Conservation (phyloP, 2,888 invertebrate species). For the Omphaloscelis lunosa region DNA sequence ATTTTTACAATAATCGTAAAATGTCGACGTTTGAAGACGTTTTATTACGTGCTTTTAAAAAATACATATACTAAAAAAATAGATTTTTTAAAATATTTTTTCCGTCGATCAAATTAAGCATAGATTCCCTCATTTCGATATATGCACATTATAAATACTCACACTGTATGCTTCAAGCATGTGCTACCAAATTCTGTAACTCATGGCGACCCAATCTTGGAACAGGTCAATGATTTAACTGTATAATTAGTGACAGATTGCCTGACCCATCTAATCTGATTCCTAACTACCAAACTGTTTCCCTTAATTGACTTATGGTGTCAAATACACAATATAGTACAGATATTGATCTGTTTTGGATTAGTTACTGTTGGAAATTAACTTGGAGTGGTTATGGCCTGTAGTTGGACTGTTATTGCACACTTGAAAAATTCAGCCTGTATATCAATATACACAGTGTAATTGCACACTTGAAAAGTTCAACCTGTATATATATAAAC, state of each 20-base stretch:
- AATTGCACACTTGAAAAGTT: neutral
- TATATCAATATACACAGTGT: neutral
- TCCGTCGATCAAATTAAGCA: too few species aligned
- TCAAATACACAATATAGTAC: constrained; percentile 19
- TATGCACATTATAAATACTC: too few species aligned
- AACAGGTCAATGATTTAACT: constrained; percentile 15
- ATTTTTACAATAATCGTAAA: too few species aligned
- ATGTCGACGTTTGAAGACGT: too few species aligned
- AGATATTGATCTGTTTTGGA: constrained; percentile 12
- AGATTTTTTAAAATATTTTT: too few species aligned
- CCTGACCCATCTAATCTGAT: constrained; percentile 37
- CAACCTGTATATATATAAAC: too few species aligned
- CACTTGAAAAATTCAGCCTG: too few species aligned
- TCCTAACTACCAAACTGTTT: constrained; percentile 27
- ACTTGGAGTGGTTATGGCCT: neutral
- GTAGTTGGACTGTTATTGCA: neutral
- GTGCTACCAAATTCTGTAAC: neutral
- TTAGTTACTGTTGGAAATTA: neutral
- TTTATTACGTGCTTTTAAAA: too few species aligned
- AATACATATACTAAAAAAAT: too few species aligned
- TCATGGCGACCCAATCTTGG: neutral
- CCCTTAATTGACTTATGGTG: constrained; percentile 48
- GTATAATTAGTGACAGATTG: constrained; percentile 53
- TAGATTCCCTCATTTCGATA: too few species aligned
- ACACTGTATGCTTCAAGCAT: neutral